phyloP scores from a whole-genome alignment of 2,888 invertebrate species.

The Micoletzkya japonica region DNA sequence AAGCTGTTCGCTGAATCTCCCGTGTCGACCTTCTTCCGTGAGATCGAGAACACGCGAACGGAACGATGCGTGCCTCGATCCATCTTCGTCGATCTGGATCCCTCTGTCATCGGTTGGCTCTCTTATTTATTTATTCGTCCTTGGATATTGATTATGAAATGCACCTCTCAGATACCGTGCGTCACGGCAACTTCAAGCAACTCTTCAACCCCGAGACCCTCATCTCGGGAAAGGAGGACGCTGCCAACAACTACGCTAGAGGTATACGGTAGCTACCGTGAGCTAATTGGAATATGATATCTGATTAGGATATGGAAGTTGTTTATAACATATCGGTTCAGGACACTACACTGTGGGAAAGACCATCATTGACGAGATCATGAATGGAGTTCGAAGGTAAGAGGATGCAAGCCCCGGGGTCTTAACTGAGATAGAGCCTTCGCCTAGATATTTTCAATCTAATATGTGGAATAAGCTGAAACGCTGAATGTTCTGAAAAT shows the following conservation, averaged over 20 bases:
- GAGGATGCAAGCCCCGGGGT: too few species aligned
- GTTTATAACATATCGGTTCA: too few species aligned
- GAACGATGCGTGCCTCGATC: neutral
- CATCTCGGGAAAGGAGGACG: neutral
- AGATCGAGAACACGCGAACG: neutral
- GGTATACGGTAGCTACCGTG: too few species aligned
- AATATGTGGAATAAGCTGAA: too few species aligned
- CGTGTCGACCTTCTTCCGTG: neutral
- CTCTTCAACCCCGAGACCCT: neutral
- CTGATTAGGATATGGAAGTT: too few species aligned
- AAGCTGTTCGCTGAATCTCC: neutral
- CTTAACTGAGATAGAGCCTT: too few species aligned
- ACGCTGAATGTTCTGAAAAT: neutral
- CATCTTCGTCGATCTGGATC: neutral
- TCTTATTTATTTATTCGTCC: too few species aligned
- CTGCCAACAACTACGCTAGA: neutral
- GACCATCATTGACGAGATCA: neutral
- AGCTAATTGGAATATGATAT: too few species aligned
- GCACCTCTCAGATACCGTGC: neutral
- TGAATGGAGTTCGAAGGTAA: neutral
- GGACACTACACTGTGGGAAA: constrained; percentile 1
- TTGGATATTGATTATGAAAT: too few species aligned
- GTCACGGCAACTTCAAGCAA: neutral
- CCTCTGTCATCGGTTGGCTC: neutral
- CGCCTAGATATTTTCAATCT: too few species aligned